Percentiles rank a stretch among this genome's conserved stretches.
Conservation (phyloP, 2,113 vertebrate species). For the Zootoca vivipara region DNA sequence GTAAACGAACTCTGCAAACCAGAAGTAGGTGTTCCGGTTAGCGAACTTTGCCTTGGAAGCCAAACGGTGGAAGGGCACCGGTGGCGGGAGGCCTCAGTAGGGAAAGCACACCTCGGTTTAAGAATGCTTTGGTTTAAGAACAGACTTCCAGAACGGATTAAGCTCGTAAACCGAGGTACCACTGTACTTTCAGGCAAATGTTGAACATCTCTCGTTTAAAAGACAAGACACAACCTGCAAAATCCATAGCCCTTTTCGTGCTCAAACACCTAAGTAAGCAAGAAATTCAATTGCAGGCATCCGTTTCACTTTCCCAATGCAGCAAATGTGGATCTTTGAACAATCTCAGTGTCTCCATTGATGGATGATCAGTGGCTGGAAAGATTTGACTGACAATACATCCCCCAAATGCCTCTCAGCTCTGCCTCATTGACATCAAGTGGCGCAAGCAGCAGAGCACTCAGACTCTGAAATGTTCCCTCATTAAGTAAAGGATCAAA, state of each 20-base stretch:
- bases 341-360: background rate
- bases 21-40: too few species aligned
- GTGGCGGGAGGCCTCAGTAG: too few species aligned
- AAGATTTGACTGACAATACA: slow-evolving; percentile 17
- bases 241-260: background rate
- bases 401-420: background rate
- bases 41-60: too few species aligned
- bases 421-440: slow-evolving; percentile 24
- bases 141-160: too few species aligned
- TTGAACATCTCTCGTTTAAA: background rate
- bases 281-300: background rate
- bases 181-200: background rate
- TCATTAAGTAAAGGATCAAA: slow-evolving; percentile 48
- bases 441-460: slow-evolving; percentile 17
- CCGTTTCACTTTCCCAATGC: background rate
- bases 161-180: too few species aligned
- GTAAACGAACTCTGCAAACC: too few species aligned
- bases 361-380: slow-evolving; percentile 16
- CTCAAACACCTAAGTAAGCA: background rate
- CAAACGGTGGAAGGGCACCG: too few species aligned
- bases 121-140: too few species aligned
- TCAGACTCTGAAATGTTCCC: slow-evolving; percentile 29
- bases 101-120: too few species aligned
- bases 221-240: too few species aligned
- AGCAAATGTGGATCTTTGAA: background rate